Percentiles rank a stretch among this genome's conserved stretches.
Conservation (phyloP, 2,888 invertebrate genomes). For the Minunthozetes semirufus region DNA sequence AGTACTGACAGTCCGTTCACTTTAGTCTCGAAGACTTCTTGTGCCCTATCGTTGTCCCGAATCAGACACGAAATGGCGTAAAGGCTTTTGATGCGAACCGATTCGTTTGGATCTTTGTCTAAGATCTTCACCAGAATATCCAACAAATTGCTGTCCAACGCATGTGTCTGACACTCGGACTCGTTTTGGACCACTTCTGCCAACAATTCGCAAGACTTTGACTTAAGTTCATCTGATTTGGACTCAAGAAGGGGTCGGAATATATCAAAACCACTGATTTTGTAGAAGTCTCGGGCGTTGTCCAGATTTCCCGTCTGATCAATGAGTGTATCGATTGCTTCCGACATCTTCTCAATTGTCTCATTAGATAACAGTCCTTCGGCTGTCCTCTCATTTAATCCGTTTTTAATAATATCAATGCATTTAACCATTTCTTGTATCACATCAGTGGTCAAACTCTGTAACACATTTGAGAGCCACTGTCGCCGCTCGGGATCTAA, state of each 20-base stretch:
- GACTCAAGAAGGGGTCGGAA: conserved; percentile 62
- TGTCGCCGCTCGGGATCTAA: conserved; percentile 49
- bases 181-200: conserved; percentile 80
- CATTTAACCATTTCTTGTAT: conserved; percentile 60
- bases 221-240: conserved; percentile 57
- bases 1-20: conserved; percentile 62
- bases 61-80: conserved; percentile 68
- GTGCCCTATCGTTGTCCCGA: conserved; percentile 58
- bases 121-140: conserved; percentile 58
- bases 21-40: conserved; percentile 54
- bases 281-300: conserved; percentile 73
- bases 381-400: conserved; percentile 16
- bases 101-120: conserved; percentile 55
- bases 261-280: conserved; percentile 71
- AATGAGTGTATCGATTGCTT: conserved; percentile 61
- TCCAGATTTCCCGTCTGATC: conserved; percentile 69
- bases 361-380: background rate
- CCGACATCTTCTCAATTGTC: conserved; percentile 49
- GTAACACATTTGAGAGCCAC: conserved; percentile 66
- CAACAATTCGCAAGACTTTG: conserved; percentile 61
- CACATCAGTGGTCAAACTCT: conserved; percentile 63
- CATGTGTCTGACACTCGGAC: conserved; percentile 64
- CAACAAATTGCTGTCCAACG: conserved; percentile 61
- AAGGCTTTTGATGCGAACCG: conserved; percentile 61
- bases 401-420: conserved; percentile 55